These are phyloP conservation scores for Anguilla megastoma DNA, from an alignment of 2,797 vertebrate genomes.

Conservation along the genomic window DNA sequence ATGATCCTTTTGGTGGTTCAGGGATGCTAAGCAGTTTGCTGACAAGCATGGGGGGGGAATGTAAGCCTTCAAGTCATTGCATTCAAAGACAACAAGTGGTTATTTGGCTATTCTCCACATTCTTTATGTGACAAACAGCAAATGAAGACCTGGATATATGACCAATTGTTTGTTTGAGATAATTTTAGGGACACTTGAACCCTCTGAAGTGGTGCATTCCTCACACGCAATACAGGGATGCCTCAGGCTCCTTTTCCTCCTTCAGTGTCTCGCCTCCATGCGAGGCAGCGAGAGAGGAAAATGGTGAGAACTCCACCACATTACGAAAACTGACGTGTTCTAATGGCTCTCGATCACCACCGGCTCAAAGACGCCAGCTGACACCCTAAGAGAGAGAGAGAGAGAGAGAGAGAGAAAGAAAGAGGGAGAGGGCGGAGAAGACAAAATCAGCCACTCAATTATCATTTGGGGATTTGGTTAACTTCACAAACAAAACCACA, in stretches of 20 bases:
- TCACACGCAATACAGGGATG: not conserved
- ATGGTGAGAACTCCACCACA: not conserved
- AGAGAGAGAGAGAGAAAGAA: not conserved
- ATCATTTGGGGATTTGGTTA: not conserved
- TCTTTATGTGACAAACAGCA: constrained; percentile 37
- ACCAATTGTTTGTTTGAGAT: not conserved
- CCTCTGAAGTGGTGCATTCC: constrained; percentile 19
- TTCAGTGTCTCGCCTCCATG: not conserved
- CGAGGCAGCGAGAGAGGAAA: not conserved
- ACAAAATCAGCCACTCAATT: not conserved
- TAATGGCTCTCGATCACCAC: constrained; percentile 94
- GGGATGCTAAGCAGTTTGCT: constrained; percentile 50
- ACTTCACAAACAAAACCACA: constrained; percentile 5
- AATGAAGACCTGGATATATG: not conserved
- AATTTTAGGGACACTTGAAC: not conserved
- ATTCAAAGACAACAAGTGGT: constrained; percentile 36
- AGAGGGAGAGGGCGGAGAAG: not conserved
- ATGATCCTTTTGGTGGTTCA: constrained; percentile 37
- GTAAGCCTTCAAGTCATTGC: constrained; percentile 32
- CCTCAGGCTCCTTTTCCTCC: not conserved
- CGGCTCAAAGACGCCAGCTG: constrained; percentile 88
- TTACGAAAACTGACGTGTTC: constrained; percentile 12
- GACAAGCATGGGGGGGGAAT: constrained; percentile 32
- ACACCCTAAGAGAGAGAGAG: constrained; percentile 73
- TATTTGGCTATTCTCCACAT: constrained; percentile 36